A percentile compares a stretch with the other conserved stretches of the same genome.
phyloP scores from a whole-genome alignment of 2,888 invertebrate species.

The Tuberolachnus salignus region DNA sequence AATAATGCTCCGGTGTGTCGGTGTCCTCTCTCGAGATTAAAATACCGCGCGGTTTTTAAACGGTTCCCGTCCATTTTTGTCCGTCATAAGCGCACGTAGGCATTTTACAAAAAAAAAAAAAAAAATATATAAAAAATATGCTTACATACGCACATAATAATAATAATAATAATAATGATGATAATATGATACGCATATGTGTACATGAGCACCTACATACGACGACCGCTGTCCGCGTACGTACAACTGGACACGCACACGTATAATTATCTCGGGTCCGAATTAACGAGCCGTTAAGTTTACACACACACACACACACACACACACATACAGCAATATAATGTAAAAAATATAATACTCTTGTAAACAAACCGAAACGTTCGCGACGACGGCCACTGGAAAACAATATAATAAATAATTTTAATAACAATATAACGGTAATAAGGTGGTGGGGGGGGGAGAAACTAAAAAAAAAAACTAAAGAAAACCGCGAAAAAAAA shows the following conservation, averaged over 20 bases:
- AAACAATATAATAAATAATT: too few species aligned
- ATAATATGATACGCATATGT: not conserved
- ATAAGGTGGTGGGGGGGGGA: too few species aligned
- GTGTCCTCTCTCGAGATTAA: too few species aligned
- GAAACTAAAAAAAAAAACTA: not conserved
- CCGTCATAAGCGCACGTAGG: too few species aligned
- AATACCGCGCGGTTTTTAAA: too few species aligned
- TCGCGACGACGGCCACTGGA: not conserved
- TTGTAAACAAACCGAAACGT: constrained; percentile 38
- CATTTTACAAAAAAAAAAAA: too few species aligned
- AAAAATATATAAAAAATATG: too few species aligned
- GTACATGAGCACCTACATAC: not conserved
- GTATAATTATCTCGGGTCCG: constrained; percentile 43
- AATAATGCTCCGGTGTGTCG: too few species aligned
- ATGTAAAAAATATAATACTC: constrained; percentile 24
- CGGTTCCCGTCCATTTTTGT: too few species aligned
- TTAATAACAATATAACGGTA: constrained; percentile 17
- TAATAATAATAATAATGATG: too few species aligned
- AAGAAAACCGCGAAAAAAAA: constrained; percentile 34
- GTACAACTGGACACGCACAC: constrained; percentile 29
- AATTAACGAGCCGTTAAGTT: constrained; percentile 54
- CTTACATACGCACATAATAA: too few species aligned
- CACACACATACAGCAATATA: not conserved
- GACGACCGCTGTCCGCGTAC: constrained; percentile 14
- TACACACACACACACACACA: not conserved